Base-by-base conservation (phyloP, 2,113 vertebrate species). In the Ardeotis arabs region DNA sequence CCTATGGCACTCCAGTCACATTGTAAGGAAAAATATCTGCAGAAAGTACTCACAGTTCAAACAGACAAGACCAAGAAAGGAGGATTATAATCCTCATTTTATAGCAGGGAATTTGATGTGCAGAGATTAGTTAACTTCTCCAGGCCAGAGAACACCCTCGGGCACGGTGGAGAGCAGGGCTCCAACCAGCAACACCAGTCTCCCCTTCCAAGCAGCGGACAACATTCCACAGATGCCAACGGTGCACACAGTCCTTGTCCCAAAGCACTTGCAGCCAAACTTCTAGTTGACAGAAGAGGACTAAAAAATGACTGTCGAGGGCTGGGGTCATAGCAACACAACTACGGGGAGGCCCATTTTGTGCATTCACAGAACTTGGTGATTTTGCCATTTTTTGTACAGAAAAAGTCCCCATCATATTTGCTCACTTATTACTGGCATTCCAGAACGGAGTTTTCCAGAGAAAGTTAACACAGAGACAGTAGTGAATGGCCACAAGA, bases 101-200 rank as follows among this genome's bases (percentile, higher is more conserved):
- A 74, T 10, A 72, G 66, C 47, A 59, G 6, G 5, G 41, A 41
- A 88, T 91, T 90, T 83, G 74, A 90, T 29, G 44, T 0, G 5
- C 27, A 83, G 22, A 70, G 63, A 67, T 69, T 41, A 83, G 55
- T 23, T 72, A 63, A 0, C 4, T 80, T 79, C 59, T 69, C 22
- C 31, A 44, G 39, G 59, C 8, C 78, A 67, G 12, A 69, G 23
- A 52, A 35, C 12, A 5, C 8, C 25, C 0, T 0, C 0, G 8
- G 31, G 25, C 60, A 78, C 1, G 7, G 68, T 27, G 7, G 45
- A 87, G 44, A 22, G 19, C 37, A 79, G 27, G 12, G 35, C 23
- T 78, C 19, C 27, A 64, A 76, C 0, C 2, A 87, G 64, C 33
- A 82, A 69, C 27, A 70, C 10, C 17, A 81, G 19, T 6, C 44